Evolutionary conservation across 2,113 vertebrate genomes (phyloP).

Genomic region (Microtus pennsylvanicus): DNA sequence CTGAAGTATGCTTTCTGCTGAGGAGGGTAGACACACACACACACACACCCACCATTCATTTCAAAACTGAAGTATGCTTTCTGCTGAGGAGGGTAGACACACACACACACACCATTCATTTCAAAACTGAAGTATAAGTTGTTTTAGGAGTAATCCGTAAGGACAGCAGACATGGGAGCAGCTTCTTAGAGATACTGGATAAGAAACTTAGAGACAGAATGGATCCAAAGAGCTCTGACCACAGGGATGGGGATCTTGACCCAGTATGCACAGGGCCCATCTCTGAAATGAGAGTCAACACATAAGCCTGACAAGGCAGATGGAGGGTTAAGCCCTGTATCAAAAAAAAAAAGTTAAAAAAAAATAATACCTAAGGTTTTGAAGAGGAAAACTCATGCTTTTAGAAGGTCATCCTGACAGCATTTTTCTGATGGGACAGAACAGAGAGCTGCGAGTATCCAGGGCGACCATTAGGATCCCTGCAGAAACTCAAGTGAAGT

Average conservation of each 20-base stretch:
- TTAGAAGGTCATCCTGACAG: too few species aligned
- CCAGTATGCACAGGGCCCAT: background rate
- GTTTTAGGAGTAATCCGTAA: background rate
- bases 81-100: background rate
- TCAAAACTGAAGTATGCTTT: background rate
- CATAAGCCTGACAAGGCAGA: background rate
- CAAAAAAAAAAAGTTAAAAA: too few species aligned
- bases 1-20: too few species aligned
- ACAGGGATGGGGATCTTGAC: background rate
- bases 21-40: background rate
- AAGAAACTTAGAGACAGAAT: background rate
- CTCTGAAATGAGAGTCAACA: background rate
- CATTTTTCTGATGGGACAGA: accelerated
- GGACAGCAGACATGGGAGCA: too few species aligned
- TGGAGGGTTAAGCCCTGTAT: too few species aligned
- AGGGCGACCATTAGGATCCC: background rate
- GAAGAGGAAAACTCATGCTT: background rate
- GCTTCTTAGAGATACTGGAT: background rate
- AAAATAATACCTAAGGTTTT: background rate
- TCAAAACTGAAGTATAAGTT: background rate
- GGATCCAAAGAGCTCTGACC: accelerated
- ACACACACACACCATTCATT: accelerated
- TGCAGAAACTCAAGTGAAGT: background rate
- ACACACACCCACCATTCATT: accelerated
- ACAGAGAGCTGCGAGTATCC: background rate